These are phyloP conservation scores for Caretta caretta DNA, from an alignment of 2,113 vertebrate species.

Conservation along the genomic window DNA sequence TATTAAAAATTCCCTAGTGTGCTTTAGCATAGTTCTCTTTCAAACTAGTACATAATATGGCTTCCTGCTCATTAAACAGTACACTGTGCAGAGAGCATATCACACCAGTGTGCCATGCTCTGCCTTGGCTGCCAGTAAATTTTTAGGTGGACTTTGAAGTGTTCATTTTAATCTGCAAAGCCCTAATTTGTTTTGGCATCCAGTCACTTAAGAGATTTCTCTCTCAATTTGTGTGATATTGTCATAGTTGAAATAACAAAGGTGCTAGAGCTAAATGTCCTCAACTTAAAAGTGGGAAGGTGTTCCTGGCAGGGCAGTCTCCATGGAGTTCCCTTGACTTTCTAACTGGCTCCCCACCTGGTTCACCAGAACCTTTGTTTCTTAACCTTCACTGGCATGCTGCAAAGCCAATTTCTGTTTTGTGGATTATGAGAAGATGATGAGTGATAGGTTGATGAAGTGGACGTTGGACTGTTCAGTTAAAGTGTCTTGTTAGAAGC, in stretches of 20 bases:
- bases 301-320: not conserved
- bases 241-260: not conserved
- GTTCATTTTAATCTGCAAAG: not conserved
- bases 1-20: too few relatives aligned
- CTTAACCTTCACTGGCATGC: not conserved
- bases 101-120: fast-evolving
- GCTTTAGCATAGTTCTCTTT: too few relatives aligned
- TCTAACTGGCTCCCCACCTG: not conserved
- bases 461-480: not conserved
- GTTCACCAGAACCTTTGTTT: not conserved
- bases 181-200: not conserved
- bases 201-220: not conserved
- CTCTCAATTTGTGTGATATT: not conserved
- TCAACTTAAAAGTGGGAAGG: not conserved
- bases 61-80: not conserved
- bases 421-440: not conserved
- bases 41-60: not conserved
- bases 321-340: not conserved
- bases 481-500: not conserved
- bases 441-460: not conserved
- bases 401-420: not conserved
- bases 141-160: not conserved
- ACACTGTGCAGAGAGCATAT: not conserved
- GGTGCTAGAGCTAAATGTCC: not conserved
- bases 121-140: not conserved